Conservation (phyloP, 2,113 vertebrate species). For the Psilopsiagon aymara region DNA sequence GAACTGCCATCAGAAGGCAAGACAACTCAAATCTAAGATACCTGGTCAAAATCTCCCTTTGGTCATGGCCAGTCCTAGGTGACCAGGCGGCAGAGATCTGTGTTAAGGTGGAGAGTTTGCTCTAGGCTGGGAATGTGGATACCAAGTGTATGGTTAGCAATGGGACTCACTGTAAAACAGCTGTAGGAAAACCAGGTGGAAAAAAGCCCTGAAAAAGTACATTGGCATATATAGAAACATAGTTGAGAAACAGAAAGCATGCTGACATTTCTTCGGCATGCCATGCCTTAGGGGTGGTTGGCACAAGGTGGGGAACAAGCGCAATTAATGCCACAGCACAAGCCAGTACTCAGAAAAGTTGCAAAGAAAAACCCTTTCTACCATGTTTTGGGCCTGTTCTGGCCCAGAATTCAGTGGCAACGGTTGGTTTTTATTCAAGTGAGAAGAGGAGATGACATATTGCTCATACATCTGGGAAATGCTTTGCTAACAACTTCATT, state of each 20-base stretch:
- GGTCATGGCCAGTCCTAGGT: background rate
- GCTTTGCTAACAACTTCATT: background rate
- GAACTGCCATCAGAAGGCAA: background rate
- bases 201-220: background rate
- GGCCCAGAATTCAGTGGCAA: background rate
- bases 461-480: background rate
- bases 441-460: background rate
- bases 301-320: background rate
- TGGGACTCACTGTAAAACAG: background rate
- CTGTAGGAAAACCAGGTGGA: background rate
- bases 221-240: background rate
- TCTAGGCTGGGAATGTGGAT: background rate
- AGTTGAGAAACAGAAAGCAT: background rate
- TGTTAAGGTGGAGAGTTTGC: rapidly evolving
- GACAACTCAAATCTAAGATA: background rate
- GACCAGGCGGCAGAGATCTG: background rate
- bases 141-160: rapidly evolving
- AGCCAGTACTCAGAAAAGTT: background rate
- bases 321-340: background rate
- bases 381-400: background rate
- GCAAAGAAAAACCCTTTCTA: background rate
- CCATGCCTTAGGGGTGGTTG: background rate
- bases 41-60: background rate
- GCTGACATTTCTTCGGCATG: constrained; percentile 12
- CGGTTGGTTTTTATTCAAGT: background rate